Base-by-base conservation (phyloP, 2,797 vertebrate species). In the Pachyuromys duprasi region DNA sequence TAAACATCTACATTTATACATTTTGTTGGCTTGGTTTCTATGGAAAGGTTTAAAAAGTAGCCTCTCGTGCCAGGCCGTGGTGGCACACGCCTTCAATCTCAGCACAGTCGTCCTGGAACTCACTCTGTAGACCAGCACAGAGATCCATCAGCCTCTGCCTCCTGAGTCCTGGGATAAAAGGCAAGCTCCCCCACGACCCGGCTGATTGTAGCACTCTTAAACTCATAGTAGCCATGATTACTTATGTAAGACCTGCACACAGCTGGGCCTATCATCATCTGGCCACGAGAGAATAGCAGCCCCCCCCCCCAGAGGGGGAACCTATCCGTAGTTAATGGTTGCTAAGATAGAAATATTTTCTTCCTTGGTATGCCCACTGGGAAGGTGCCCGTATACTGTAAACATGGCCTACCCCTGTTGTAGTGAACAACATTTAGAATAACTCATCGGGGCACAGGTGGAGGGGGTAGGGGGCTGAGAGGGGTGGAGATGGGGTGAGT, bases 41-140 rank as follows among this genome's bases (percentile, higher is more conserved):
- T 39, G 57, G 20, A 69, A 31, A 62, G n/a, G 18, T 14, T 93
- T 94, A 90, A 92, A 81, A 94, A 90, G 70, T 72, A 94, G 53
- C 63, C 33, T 78, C 31, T 39, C 0, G 0, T 49, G 78, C 31
- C 53, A 55, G 31, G 31, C 0, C 3, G 76, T 8, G 31, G 24
- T 42, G 26, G 39, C 74, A 45, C 42, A 28, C 6, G 3, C 42
- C 24, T 45, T 45, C 28, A 75, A 75, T 45, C 5, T 39, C 39
- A 45, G 74, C 72, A 75, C 39, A 57, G 17, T 18, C 17, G 55
- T 57, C 55, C 55, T 57, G 17, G 17, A 57, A 57, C 55, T 18
- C 55, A 17, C 55, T 57, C 55, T 57, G 15, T 57, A 57, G 55
- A 57, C 55, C 17, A 17, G 55, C 55, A 57, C 55, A 57, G 55